Evolutionary conservation across 2,797 vertebrate species (phyloP), one percentile per base, ranked within the genome.

Genomic region (Channa striata): DNA sequence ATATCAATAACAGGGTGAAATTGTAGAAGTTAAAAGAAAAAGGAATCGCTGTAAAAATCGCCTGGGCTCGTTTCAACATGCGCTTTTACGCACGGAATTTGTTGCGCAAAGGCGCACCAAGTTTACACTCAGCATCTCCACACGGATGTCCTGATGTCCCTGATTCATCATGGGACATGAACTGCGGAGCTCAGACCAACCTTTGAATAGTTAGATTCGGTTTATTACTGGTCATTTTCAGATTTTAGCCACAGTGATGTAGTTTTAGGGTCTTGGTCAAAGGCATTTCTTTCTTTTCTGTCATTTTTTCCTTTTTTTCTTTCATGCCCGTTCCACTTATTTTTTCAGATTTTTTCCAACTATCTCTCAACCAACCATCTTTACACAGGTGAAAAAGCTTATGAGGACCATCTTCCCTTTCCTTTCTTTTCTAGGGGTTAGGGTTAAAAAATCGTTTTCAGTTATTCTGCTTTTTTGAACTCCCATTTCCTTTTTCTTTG

Each of bases 51-150:
- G 5, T 36, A n/a, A 48, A 51, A 3, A 1, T 17, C 25, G 16
- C 30, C 5, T 14, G 2, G 8, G 23, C 30, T 50, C 50, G 6
- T 36, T 51, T 11, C 16, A 34, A 20, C 57, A 46, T 14, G 70
- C 74, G 75, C 50, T 6, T 77, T 83, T 66, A 68, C 68, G 78
- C 83, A 39, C 76, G 11, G 8, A 58, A 49, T 7, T 6, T 9
- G n/a, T 46, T 14, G 54, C 56, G 51, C 21, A 12, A 21, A 42
- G 23, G 1, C 14, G 43, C 43, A 44, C 14, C 40, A 44, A n/a
- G 10, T 46, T n/a, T 19, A 9, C 1, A 13, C 43, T 44, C 17
- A n/a, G 4, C 17, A 4, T 44, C 5, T 44, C 17, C 43, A 44
- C 17, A 5, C 12, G 14, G 4, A 20, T 2, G 6, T 19, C 16